Evolutionary conservation across 1,140 invertebrate genomes (phyloP).

Genomic region (Platorchestia sp.): DNA sequence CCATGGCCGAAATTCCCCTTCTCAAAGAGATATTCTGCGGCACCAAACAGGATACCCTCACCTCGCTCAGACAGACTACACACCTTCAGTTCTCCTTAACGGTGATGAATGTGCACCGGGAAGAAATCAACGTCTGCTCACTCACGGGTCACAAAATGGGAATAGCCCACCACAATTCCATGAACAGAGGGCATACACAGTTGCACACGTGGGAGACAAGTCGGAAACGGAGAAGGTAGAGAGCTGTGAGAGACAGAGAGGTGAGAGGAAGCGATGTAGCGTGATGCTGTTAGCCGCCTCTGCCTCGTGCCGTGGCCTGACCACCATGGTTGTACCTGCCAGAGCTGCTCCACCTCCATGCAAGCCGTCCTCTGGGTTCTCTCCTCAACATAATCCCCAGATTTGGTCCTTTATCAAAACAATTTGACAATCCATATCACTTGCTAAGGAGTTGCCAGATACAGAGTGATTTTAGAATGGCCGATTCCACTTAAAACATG

Average conservation of each 20-base stretch:
- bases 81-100: neutral
- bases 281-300: slow-evolving; percentile 66
- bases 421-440: neutral
- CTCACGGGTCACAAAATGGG: neutral
- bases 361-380: neutral
- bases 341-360: slow-evolving; percentile 56
- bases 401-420: no score
- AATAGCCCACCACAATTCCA: no score
- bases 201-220: neutral
- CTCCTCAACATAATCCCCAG: neutral
- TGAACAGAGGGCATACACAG: neutral
- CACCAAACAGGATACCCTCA: neutral
- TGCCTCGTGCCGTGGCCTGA: slow-evolving; percentile 65
- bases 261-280: slow-evolving; percentile 26
- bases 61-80: neutral
- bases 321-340: slow-evolving; percentile 68
- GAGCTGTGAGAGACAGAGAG: no score
- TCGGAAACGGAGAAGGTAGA: neutral
- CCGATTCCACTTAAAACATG: no score
- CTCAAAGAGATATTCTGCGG: no score
- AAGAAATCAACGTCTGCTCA: neutral
- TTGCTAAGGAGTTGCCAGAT: neutral
- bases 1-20: no score
- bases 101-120: neutral
- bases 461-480: no score